Conservation (phyloP, 1,140 invertebrate genomes). For the Platorchestia sp. region DNA sequence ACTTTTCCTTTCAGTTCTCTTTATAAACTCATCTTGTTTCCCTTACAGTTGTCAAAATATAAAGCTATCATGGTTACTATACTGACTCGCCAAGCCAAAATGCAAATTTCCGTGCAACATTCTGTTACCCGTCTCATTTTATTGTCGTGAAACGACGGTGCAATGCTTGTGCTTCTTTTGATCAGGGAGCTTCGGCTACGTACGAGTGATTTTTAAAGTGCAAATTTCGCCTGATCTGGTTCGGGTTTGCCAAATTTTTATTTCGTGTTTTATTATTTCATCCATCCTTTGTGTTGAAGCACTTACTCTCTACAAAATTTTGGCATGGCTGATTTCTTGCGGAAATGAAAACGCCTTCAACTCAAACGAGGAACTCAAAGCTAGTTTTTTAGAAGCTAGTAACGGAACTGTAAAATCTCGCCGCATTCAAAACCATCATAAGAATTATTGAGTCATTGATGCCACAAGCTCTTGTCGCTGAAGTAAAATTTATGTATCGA, state of each 20-base stretch:
- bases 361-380: too few relatives aligned
- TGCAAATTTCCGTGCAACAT: neutral
- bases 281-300: neutral
- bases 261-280: neutral
- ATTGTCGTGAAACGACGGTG: too few relatives aligned
- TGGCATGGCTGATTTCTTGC: too few relatives aligned
- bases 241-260: neutral
- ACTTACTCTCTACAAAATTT: neutral
- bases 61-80: neutral
- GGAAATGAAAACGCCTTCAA: too few relatives aligned
- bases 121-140: neutral
- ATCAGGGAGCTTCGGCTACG: neutral
- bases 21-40: neutral
- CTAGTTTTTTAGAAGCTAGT: too few relatives aligned
- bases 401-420: too few relatives aligned
- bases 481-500: too few relatives aligned
- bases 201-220: neutral
- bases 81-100: neutral
- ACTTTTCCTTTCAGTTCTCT: neutral
- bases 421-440: too few relatives aligned
- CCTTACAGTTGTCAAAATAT: neutral
- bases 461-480: too few relatives aligned
- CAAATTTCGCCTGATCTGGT: neutral
- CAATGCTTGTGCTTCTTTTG: too few relatives aligned
- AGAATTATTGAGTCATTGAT: too few relatives aligned